Evolutionary conservation across 2,113 vertebrate genomes (phyloP).

Genomic region (Lutjanus erythropterus): DNA sequence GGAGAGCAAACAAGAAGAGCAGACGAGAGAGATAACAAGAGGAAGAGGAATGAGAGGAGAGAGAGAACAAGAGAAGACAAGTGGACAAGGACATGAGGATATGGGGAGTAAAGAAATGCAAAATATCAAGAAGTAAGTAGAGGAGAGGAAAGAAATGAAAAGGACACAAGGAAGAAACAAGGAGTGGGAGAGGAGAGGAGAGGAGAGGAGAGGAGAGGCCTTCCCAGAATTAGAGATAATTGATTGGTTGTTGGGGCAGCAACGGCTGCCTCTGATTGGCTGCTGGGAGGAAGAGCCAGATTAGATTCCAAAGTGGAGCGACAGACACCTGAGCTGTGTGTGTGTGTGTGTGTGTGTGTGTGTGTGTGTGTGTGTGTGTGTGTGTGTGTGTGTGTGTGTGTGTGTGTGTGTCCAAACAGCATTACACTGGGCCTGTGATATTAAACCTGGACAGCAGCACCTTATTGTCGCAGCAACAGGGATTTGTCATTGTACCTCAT

Average conservation of each 20-base stretch:
- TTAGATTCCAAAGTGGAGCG: conserved; percentile 94
- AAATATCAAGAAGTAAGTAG: not conserved
- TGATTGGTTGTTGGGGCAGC: conserved; percentile 93
- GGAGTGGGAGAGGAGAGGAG: conserved; percentile 64
- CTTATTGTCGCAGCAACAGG: conserved; percentile 98
- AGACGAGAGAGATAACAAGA: not conserved
- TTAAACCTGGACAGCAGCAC: conserved; percentile 99
- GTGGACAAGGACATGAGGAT: not conserved
- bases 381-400: conserved; percentile 25
- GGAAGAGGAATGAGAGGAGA: not conserved
- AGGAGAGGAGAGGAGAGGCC: conserved; percentile 34
- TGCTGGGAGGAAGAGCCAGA: conserved; percentile 92
- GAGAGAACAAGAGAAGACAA: not conserved
- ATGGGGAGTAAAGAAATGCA: not conserved
- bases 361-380: conserved; percentile 59
- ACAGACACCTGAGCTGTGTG: conserved; percentile 89
- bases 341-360: conserved; percentile 57
- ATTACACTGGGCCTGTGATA: conserved; percentile 92
- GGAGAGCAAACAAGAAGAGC: not conserved
- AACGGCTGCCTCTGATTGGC: conserved; percentile 92
- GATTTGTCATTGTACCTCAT: conserved; percentile 99
- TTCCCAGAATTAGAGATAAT: conserved; percentile 93
- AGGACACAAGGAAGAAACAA: conserved; percentile 65
- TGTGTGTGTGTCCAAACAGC: conserved; percentile 74
- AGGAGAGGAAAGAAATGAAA: conserved; percentile 40